These are phyloP conservation scores for Phaonia tiefii DNA, from an alignment of 2,888 invertebrate genomes.

Conservation along the genomic window DNA sequence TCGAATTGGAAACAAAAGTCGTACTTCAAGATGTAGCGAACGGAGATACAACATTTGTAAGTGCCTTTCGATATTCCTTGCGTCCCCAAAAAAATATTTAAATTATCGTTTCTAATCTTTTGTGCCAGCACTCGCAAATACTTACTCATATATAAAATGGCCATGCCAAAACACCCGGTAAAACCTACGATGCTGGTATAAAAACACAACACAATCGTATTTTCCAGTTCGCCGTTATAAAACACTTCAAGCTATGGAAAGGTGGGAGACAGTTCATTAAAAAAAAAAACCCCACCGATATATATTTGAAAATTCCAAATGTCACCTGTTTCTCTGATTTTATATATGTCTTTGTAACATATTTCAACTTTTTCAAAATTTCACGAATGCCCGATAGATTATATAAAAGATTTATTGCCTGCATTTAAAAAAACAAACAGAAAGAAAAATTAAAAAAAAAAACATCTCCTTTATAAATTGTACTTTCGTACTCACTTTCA, in stretches of 20 bases:
- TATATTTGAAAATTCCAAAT: too few relatives aligned
- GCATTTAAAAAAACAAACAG: not conserved
- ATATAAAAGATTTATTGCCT: constrained; percentile 66
- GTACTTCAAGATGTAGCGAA: too few relatives aligned
- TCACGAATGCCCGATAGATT: constrained; percentile 48
- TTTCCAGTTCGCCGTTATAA: constrained; percentile 64
- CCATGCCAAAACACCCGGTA: constrained; percentile 54
- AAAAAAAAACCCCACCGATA: not conserved
- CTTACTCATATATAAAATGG: constrained; percentile 63
- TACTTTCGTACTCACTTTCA: constrained; percentile 63
- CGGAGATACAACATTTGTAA: too few relatives aligned
- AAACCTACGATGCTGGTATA: constrained; percentile 56
- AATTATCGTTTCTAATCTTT: too few relatives aligned
- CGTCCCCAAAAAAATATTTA: too few relatives aligned
- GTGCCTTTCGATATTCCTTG: too few relatives aligned
- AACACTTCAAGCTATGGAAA: constrained; percentile 58
- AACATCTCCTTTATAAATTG: not conserved
- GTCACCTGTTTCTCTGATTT: constrained; percentile 65
- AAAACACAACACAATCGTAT: constrained; percentile 61
- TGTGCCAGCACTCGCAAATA: not conserved
- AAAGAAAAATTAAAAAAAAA: too few relatives aligned
- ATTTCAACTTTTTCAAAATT: constrained; percentile 59
- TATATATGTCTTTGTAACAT: constrained; percentile 61
- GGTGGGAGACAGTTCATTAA: not conserved
- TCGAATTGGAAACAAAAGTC: too few relatives aligned